Evolutionary conservation across 1,140 invertebrate species (phyloP).

Genomic region (Sminthurides bifidus): DNA sequence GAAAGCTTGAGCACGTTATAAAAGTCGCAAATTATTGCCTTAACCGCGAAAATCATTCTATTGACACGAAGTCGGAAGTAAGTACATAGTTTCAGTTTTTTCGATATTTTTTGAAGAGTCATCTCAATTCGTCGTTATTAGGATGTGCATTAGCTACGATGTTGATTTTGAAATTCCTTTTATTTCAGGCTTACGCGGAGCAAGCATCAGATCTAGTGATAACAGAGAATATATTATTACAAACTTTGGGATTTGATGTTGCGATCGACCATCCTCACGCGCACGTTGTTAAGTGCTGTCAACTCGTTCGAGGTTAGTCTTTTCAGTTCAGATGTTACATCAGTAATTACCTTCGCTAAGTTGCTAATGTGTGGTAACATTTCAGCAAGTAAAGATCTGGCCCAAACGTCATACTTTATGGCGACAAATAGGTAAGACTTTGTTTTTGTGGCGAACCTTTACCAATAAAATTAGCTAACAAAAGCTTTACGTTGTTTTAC

Average conservation of each 20-base stretch:
- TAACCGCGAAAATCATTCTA: too few species aligned
- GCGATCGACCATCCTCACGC: conserved; percentile 95
- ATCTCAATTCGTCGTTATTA: too few species aligned
- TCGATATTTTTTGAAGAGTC: too few species aligned
- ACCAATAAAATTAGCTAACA: neutral
- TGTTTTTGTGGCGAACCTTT: neutral
- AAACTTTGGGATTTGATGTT: conserved; percentile 93
- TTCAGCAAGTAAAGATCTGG: conserved; percentile 84
- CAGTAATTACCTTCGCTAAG: neutral
- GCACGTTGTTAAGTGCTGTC: conserved; percentile 86
- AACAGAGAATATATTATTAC: conserved; percentile 89
- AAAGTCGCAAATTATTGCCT: too few species aligned
- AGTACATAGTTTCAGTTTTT: too few species aligned
- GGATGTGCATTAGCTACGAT: too few species aligned
- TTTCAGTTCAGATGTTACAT: neutral
- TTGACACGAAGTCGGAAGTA: too few species aligned
- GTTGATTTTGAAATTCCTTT: neutral
- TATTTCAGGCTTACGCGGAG: conserved; percentile 56
- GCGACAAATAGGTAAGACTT: conserved; percentile 74
- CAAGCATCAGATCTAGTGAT: conserved; percentile 79
- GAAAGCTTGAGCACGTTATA: too few species aligned
- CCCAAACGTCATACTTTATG: conserved; percentile 95
- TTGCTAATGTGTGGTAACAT: conserved; percentile 20
- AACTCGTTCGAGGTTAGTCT: conserved; percentile 71
- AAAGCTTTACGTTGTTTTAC: conserved; percentile 17